Conservation (phyloP, 2,113 vertebrate genomes). For the Hassar affinis region DNA sequence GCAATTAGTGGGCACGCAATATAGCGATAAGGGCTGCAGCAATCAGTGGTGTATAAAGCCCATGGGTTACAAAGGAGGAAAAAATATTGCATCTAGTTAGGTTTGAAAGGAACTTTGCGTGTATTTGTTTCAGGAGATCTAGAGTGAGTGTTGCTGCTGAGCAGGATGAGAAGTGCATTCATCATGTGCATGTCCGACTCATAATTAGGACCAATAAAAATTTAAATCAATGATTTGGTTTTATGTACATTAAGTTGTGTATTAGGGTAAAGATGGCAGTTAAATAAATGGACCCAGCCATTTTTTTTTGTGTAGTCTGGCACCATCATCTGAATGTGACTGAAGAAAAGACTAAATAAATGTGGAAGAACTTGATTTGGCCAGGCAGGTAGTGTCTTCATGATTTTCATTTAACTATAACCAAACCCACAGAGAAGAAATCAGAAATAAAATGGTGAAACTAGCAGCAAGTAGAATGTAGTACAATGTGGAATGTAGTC, state of each 20-base stretch:
- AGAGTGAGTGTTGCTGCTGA: neutral
- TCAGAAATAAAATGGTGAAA: neutral
- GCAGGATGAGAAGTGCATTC: neutral
- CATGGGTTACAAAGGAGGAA: slow-evolving; percentile 28
- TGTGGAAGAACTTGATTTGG: neutral
- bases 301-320: neutral
- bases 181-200: neutral
- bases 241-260: neutral
- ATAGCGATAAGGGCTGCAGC: slow-evolving; percentile 25
- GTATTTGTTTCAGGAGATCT: slow-evolving; percentile 2
- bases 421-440: neutral
- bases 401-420: neutral
- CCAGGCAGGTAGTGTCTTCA: neutral
- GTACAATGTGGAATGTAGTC: neutral
- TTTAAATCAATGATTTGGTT: neutral
- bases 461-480: neutral
- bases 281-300: neutral
- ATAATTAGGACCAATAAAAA: neutral
- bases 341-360: neutral
- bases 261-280: neutral
- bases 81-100: slow-evolving; percentile 24
- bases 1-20: slow-evolving; percentile 26
- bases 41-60: slow-evolving; percentile 25
- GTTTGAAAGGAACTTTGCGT: slow-evolving; percentile 12
- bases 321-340: too few relatives aligned